phyloP scores from a whole-genome alignment of 2,888 invertebrate genomes.

The Drosophila kambysellisi region DNA sequence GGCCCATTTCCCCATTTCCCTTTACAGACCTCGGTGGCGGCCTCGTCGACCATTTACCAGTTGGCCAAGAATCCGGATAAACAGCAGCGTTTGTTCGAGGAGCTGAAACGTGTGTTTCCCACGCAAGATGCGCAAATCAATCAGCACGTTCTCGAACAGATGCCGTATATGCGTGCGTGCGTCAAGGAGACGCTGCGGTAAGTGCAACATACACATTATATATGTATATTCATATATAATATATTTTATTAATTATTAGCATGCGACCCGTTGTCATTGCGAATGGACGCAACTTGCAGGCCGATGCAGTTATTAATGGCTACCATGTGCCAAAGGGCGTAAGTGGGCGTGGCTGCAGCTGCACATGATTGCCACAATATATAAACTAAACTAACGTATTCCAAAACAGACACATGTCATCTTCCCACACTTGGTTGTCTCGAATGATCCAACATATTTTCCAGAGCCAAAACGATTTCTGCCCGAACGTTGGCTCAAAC shows the following conservation, averaged over 20 bases:
- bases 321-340: conserved; percentile 93
- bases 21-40: conserved; percentile 89
- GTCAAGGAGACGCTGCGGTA: conserved; percentile 92
- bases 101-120: conserved; percentile 87
- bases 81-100: conserved; percentile 88
- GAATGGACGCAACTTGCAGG: conserved; percentile 91
- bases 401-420: conserved; percentile 90
- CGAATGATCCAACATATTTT: conserved; percentile 90
- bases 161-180: conserved; percentile 91
- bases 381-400: neutral
- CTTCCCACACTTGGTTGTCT: conserved; percentile 91
- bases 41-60: conserved; percentile 91
- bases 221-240: neutral
- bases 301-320: conserved; percentile 91
- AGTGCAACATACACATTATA: conserved; percentile 37
- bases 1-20: neutral
- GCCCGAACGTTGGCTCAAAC: conserved; percentile 92
- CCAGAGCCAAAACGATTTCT: conserved; percentile 89
- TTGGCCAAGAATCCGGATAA: conserved; percentile 89
- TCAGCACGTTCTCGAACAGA: conserved; percentile 87
- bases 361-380: neutral
- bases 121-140: conserved; percentile 86
- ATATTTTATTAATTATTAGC: conserved; percentile 84
- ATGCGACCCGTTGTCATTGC: conserved; percentile 93
- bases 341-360: conserved; percentile 75